Conservation (phyloP, 2,888 invertebrate genomes). For the Phanerotoma sp. region DNA sequence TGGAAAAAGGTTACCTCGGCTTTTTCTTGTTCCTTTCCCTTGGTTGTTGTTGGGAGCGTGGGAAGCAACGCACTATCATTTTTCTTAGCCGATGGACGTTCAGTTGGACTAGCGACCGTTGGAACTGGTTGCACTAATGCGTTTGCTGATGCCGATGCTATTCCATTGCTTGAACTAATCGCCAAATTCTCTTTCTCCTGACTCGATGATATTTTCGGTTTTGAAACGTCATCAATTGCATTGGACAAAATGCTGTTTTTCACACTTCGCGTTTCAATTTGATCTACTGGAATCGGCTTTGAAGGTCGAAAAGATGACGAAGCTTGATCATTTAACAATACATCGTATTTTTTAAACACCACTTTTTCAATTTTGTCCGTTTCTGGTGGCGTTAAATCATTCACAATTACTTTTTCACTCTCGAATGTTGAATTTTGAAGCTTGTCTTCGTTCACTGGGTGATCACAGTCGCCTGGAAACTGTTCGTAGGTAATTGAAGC, state of each 20-base stretch:
- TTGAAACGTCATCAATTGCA: constrained; percentile 29
- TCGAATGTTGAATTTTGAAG: constrained; percentile 53
- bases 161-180: constrained; percentile 46
- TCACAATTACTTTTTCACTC: constrained; percentile 37
- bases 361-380: constrained; percentile 29
- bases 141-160: constrained; percentile 41
- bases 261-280: constrained; percentile 33
- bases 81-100: background rate
- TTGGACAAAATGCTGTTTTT: constrained; percentile 28
- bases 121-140: constrained; percentile 45
- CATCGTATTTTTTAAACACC: constrained; percentile 35
- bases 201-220: constrained; percentile 30
- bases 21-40: constrained; percentile 59
- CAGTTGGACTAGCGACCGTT: constrained; percentile 33
- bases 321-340: constrained; percentile 35
- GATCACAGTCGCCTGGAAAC: constrained; percentile 47
- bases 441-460: constrained; percentile 48
- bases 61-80: constrained; percentile 15
- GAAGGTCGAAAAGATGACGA: too few species aligned
- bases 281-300: constrained; percentile 35
- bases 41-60: constrained; percentile 45
- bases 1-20: constrained; percentile 77
- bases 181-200: constrained; percentile 41
- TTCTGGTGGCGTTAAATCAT: constrained; percentile 14
- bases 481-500: constrained; percentile 43